phyloP scores from a whole-genome alignment of 2,797 vertebrate species.

The Alca torda region DNA sequence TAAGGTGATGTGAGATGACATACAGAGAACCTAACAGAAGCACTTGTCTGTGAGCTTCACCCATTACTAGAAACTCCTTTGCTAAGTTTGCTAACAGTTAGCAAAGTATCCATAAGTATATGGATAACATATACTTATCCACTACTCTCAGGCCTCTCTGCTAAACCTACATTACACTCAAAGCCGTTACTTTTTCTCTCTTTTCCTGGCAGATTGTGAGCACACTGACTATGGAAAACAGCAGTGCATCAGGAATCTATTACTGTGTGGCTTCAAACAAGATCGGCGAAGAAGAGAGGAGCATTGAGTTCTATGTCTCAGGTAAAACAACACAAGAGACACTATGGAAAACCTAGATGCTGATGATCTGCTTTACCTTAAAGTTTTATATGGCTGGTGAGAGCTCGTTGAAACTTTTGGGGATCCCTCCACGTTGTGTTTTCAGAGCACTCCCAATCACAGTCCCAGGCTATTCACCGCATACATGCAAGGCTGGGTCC shows the following conservation, averaged over 20 bases:
- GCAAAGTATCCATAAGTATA: no score
- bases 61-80: background rate
- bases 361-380: no score
- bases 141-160: background rate
- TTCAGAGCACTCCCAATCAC: background rate
- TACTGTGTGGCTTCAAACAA: conserved; percentile 82
- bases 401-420: rapidly evolving
- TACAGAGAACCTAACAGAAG: background rate
- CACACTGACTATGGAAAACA: conserved; percentile 75
- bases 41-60: background rate
- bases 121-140: background rate
- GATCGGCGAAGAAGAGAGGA: conserved; percentile 65
- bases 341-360: background rate
- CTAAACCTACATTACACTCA: background rate
- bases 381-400: rapidly evolving
- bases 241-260: conserved; percentile 81
- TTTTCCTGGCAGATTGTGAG: conserved; percentile 79
- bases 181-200: background rate
- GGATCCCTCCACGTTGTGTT: background rate
- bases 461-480: background rate
- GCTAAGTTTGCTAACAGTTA: background rate
- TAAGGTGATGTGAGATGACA: background rate
- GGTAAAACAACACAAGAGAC: conserved; percentile 74
- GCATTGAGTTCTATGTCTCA: conserved; percentile 81
- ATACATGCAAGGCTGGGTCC: background rate